Evolutionary conservation across 1,140 invertebrate genomes (phyloP).

Genomic region (Centruroides vittatus): DNA sequence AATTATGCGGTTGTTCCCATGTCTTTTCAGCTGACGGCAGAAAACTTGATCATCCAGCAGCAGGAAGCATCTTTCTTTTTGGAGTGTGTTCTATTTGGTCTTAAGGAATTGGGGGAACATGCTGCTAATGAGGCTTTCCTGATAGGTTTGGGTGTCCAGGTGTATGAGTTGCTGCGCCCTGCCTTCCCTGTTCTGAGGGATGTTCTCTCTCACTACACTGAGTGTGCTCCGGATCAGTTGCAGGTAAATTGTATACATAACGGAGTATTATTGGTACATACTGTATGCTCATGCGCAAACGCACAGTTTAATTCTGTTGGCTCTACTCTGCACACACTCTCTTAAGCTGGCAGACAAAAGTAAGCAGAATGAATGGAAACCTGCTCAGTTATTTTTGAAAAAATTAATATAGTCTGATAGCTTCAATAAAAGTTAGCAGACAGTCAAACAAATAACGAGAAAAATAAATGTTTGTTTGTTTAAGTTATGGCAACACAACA

Average conservation of each 20-base stretch:
- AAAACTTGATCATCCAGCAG: constrained; percentile 14
- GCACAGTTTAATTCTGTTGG: too few species aligned
- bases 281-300: too few species aligned
- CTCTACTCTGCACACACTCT: too few species aligned
- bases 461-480: too few species aligned
- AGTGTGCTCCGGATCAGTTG: neutral
- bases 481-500: too few species aligned
- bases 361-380: too few species aligned
- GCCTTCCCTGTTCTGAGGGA: constrained; percentile 38
- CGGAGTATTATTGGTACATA: neutral
- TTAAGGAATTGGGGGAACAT: constrained; percentile 49
- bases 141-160: constrained; percentile 51
- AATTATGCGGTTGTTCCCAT: neutral
- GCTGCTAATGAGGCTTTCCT: constrained; percentile 58
- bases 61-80: constrained; percentile 22
- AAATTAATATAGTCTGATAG: too few species aligned
- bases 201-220: neutral
- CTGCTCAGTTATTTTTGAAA: too few species aligned
- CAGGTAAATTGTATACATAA: neutral
- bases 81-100: constrained; percentile 21
- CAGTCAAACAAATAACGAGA: too few species aligned
- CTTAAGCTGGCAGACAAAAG: too few species aligned
- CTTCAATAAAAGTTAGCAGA: too few species aligned
- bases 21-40: constrained; percentile 21
- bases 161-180: constrained; percentile 64